phyloP scores from a whole-genome alignment of 2,797 vertebrate genomes.

The Manis pentadactyla region DNA sequence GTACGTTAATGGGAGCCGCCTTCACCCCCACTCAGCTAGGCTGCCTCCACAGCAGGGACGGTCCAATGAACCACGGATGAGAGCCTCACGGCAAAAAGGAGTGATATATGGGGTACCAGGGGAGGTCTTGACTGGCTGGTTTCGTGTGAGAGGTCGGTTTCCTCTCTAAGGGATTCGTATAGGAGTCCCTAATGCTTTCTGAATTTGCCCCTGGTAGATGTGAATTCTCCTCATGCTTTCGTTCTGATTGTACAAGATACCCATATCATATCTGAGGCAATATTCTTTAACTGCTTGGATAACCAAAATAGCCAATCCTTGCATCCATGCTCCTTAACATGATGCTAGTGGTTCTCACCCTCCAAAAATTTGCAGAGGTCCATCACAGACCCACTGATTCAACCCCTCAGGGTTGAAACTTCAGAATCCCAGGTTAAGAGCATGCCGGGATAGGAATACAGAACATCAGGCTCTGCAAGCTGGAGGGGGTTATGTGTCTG shows the following conservation, averaged over 20 bases:
- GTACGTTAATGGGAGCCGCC: neutral
- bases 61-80: too few relatives aligned
- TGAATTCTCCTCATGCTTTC: neutral
- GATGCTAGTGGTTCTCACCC: neutral
- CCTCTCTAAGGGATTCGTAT: neutral
- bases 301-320: neutral
- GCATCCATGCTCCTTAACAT: neutral
- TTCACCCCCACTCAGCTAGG: neutral
- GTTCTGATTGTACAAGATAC: neutral
- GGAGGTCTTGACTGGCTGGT: neutral
- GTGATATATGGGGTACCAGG: too few relatives aligned
- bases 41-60: neutral
- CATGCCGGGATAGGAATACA: neutral
- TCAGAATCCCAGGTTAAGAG: neutral
- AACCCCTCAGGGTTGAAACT: neutral
- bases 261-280: neutral
- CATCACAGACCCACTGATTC: neutral
- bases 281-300: neutral
- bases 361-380: neutral
- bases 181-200: neutral
- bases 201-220: neutral
- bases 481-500: neutral
- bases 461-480: neutral
- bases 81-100: neutral
- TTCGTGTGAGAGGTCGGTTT: neutral